Evolutionary conservation across 1,140 invertebrate genomes (phyloP).

Genomic region (Chrysopa pallens): DNA sequence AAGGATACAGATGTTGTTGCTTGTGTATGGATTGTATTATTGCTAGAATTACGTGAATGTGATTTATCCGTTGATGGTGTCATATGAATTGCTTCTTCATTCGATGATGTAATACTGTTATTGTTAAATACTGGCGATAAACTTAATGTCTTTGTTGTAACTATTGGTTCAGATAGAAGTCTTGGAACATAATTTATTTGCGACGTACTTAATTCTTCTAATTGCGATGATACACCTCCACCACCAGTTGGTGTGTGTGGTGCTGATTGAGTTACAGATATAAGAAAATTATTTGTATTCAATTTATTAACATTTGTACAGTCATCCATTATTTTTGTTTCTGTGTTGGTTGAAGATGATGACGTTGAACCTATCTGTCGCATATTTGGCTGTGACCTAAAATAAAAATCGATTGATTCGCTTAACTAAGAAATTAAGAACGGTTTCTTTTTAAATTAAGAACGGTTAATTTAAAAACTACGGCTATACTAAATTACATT

Average conservation of each 20-base stretch:
- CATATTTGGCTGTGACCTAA: slow-evolving; percentile 21
- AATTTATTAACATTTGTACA: slow-evolving; percentile 15
- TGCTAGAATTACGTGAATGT: no score
- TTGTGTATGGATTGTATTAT: no score
- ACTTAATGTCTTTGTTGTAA: slow-evolving; percentile 5
- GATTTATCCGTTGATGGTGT: no score
- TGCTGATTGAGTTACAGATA: slow-evolving; percentile 19
- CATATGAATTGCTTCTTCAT: no score
- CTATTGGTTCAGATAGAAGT: slow-evolving; percentile 18
- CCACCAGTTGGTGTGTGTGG: slow-evolving; percentile 15
- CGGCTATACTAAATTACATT: no score
- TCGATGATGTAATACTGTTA: no score
- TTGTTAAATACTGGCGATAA: neutral
- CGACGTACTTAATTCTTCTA: slow-evolving; percentile 7
- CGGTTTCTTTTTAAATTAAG: no score
- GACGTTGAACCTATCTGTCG: slow-evolving; percentile 16
- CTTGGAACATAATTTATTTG: slow-evolving; percentile 15
- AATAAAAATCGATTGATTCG: neutral
- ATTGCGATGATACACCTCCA: slow-evolving; percentile 10
- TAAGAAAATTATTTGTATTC: slow-evolving; percentile 10
- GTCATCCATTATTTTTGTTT: slow-evolving; percentile 13
- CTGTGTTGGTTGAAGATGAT: slow-evolving; percentile 9
- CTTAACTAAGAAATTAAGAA: no score
- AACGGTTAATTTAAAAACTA: no score
- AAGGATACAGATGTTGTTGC: no score